phyloP scores from a whole-genome alignment of 2,113 vertebrate genomes.

The Lates calcarifer region DNA sequence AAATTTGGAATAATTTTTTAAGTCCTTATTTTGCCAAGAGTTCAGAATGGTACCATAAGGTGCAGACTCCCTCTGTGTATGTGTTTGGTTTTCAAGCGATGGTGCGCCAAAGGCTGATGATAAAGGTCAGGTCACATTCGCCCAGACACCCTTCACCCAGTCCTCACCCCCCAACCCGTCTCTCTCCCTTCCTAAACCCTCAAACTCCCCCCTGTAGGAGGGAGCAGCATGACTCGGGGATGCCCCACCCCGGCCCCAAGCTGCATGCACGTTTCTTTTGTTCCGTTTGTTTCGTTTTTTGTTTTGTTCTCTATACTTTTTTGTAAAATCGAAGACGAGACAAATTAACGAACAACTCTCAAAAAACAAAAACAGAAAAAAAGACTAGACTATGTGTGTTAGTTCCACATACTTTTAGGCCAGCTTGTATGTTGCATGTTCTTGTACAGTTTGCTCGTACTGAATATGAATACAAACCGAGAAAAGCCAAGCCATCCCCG shows the following conservation, averaged over 20 bases:
- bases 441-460: conserved; percentile 99
- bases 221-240: conserved; percentile 97
- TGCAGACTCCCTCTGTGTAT: conserved; percentile 84
- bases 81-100: conserved; percentile 67
- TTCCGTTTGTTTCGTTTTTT: conserved; percentile 55
- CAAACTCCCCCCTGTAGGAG: conserved; percentile 87
- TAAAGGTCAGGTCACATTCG: conserved; percentile 48
- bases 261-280: conserved; percentile 90
- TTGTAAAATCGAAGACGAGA: conserved; percentile 86
- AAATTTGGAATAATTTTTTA: conserved; percentile 33
- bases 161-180: conserved; percentile 12
- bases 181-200: conserved; percentile 79
- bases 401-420: conserved; percentile 95
- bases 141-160: conserved; percentile 38
- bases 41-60: conserved; percentile 60
- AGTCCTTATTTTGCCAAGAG: conserved; percentile 80
- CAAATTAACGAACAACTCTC: conserved; percentile 77
- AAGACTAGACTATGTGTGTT: conserved; percentile 95
- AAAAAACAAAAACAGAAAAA: conserved; percentile 84
- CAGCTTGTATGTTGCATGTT: conserved; percentile 99
- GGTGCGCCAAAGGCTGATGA: conserved; percentile 38
- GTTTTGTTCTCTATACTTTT: conserved; percentile 59
- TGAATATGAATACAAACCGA: conserved; percentile 93
- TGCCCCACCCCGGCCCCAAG: conserved; percentile 87
- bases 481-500: conserved; percentile 97